Conservation (phyloP, 2,797 vertebrate genomes). For the Pristis pectinata region DNA sequence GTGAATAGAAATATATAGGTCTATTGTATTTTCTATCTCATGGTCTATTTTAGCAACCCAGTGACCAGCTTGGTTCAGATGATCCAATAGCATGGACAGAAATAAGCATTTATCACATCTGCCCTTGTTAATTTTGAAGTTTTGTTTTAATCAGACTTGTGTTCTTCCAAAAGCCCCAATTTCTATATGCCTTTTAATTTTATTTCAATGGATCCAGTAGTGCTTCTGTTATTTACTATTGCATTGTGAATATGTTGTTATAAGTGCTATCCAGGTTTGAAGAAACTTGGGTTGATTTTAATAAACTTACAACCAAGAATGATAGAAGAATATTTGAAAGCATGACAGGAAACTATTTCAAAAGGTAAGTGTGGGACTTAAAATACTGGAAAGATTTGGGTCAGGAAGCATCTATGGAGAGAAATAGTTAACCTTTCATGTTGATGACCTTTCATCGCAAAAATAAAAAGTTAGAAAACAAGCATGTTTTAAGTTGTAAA, state of each 20-base stretch:
- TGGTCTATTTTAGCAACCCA: background rate
- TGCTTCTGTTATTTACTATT: background rate
- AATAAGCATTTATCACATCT: background rate
- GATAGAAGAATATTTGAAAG: background rate
- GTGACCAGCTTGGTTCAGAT: background rate
- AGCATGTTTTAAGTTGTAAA: too few relatives aligned
- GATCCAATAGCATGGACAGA: background rate
- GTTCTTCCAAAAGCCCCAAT: background rate
- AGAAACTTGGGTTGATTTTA: background rate
- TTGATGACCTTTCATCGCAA: too few relatives aligned
- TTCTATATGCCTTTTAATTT: background rate
- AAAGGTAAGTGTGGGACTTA: background rate
- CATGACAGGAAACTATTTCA: background rate
- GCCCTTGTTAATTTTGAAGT: background rate
- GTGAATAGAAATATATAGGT: background rate
- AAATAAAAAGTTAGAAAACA: too few relatives aligned
- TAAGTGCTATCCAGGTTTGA: background rate
- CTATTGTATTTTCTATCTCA: background rate
- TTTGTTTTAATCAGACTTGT: background rate
- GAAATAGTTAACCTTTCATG: too few relatives aligned
- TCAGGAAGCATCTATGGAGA: too few relatives aligned
- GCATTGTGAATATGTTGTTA: background rate
- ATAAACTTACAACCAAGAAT: background rate
- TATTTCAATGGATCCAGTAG: background rate
- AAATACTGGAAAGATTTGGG: too few relatives aligned